These are phyloP conservation scores for Abscondita cerata DNA, from an alignment of 2,888 invertebrate genomes.

Conservation along the genomic window DNA sequence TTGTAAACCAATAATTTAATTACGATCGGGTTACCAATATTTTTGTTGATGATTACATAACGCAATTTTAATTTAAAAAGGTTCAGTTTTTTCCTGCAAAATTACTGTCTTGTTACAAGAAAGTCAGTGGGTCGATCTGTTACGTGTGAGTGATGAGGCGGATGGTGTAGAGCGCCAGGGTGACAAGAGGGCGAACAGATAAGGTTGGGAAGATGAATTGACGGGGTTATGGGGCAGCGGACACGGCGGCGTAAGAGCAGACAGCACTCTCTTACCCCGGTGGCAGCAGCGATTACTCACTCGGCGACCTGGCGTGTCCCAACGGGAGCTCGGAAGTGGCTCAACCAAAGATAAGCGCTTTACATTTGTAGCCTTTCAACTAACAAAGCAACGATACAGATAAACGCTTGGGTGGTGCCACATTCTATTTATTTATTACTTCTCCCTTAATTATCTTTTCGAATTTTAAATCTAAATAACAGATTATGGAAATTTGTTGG, in stretches of 20 bases:
- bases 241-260: constrained; percentile 57
- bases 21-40: too few relatives aligned
- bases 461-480: constrained; percentile 45
- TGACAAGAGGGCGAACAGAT: constrained; percentile 44
- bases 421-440: constrained; percentile 34
- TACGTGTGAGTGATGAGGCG: constrained; percentile 36
- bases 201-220: constrained; percentile 56
- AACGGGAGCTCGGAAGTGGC: constrained; percentile 54
- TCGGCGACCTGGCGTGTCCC: constrained; percentile 50
- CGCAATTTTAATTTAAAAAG: too few relatives aligned
- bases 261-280: constrained; percentile 58
- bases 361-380: constrained; percentile 57
- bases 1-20: too few relatives aligned
- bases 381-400: constrained; percentile 48
- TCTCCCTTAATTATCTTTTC: constrained; percentile 35
- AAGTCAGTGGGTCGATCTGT: constrained; percentile 34
- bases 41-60: too few relatives aligned
- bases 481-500: constrained; percentile 49
- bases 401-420: constrained; percentile 43
- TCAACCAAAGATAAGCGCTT: constrained; percentile 57
- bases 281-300: constrained; percentile 58
- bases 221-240: constrained; percentile 57
- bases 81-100: too few relatives aligned
- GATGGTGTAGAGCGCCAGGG: constrained; percentile 37
- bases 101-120: constrained; percentile 34